Base-by-base conservation (phyloP, 2,113 vertebrate species). In the Neoarius graeffei region DNA sequence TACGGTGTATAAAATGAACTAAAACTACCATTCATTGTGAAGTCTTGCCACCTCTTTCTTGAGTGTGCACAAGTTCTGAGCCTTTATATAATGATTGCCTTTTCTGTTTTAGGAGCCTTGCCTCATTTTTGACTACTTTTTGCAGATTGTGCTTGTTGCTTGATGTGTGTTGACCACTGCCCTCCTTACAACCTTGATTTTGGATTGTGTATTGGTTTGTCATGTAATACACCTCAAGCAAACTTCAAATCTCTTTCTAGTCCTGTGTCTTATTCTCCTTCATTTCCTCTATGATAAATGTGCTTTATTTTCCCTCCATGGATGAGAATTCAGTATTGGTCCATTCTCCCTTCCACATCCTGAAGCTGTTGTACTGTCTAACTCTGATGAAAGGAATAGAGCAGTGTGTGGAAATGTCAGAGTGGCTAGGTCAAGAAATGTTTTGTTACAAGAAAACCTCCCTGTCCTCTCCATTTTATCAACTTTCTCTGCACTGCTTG, bases 281-380 rank as follows among this genome's bases (percentile, higher is more conserved):
- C 27, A 81, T 35, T 56, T 35, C 56, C 80, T 77, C 74, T 77
- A 54, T 13, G 83, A 35, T 73, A 85, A 74, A 67, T 50, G 4
- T 62, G 74, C n/a, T 3, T 42, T 74, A 74, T 74, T 79, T 48
- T 86, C 57, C 59, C 13, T 25, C 25, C 59, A 52, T 67, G 35
- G 13, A 52, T 42, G 48, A 19, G 48, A 19, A 25, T 62, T 25
- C 35, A 64, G 35, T 64, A 25, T 1, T 27, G 19, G 60, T 23
- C 74, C 74, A 52, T 52, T 52, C 48, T 25, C 9, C 60, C n/a
- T 35, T 30, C 48, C 19, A 52, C n/a, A 59, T 67, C 48, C 48
- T 86, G 52, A 57, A 81, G 48, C 62, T 56, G 54, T 54, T 54
- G n/a, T 71, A 23, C 7, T 13, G 48, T 52, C 23, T 66, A n/a